These are phyloP conservation scores for Epirrita christyi DNA, from an alignment of 2,888 invertebrate genomes.

Conservation along the genomic window DNA sequence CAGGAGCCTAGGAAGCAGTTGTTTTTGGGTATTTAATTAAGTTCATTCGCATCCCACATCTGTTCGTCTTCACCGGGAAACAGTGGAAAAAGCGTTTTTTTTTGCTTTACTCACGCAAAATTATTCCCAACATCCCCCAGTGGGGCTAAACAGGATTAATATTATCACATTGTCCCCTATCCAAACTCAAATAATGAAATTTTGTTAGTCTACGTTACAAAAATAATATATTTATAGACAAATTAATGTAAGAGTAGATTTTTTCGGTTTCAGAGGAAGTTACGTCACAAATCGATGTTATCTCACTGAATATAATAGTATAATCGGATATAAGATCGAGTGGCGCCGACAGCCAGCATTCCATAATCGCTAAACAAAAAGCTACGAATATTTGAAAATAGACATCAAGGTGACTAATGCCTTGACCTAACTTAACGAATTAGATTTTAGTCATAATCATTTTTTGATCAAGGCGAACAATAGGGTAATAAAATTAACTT, in stretches of 20 bases:
- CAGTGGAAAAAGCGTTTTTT: no score
- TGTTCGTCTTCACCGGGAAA: no score
- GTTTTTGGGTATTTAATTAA: no score
- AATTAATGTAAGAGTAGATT: not conserved
- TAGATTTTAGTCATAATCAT: conserved; percentile 36
- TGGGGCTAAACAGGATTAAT: no score
- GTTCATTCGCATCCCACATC: no score
- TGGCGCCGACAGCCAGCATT: conserved; percentile 12
- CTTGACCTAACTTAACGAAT: conserved; percentile 48
- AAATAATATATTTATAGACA: no score
- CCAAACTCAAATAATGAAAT: no score
- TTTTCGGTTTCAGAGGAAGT: not conserved
- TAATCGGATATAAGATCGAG: conserved; percentile 29
- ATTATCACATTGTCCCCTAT: no score
- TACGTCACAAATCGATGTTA: conserved; percentile 32
- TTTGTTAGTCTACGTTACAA: no score
- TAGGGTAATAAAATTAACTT: not conserved
- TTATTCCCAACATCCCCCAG: no score
- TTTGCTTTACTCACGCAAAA: no score
- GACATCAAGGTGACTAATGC: conserved; percentile 51
- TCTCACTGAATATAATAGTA: conserved; percentile 39
- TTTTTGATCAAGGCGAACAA: conserved; percentile 5
- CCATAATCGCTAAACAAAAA: conserved; percentile 36
- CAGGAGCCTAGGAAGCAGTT: no score
- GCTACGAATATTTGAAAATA: conserved; percentile 52